Evolutionary conservation across 1,140 invertebrate genomes (phyloP).

Genomic region (Halyomorpha halys): DNA sequence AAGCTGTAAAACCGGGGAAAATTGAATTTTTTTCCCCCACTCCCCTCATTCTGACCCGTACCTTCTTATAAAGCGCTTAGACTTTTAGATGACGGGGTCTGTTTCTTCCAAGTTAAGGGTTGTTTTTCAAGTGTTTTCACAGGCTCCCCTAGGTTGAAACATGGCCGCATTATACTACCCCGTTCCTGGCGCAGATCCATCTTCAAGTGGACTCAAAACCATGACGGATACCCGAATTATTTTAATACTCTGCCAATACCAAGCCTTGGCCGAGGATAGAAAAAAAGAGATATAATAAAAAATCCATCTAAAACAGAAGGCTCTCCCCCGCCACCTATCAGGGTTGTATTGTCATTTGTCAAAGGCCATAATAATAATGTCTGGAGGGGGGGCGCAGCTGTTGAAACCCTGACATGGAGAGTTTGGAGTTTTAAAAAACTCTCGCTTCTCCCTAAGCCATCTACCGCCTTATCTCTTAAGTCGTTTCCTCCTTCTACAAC

Average conservation of each 20-base stretch:
- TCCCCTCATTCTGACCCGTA: too few species aligned
- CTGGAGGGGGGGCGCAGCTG: slow-evolving; percentile 15
- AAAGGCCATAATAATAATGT: slow-evolving; percentile 24
- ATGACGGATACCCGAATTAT: slow-evolving; percentile 1
- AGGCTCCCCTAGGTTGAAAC: slow-evolving; percentile 5
- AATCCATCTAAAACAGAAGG: neutral
- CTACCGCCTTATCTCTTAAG: slow-evolving; percentile 16
- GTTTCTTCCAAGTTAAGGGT: slow-evolving; percentile 5
- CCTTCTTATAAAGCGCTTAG: slow-evolving; percentile 4
- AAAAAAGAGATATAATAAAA: neutral
- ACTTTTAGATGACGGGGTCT: slow-evolving; percentile 14
- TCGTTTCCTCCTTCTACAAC: neutral
- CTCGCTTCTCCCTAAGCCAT: neutral
- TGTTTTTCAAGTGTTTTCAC: slow-evolving; percentile 14
- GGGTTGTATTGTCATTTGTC: slow-evolving; percentile 30
- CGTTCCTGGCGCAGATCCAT: too few species aligned
- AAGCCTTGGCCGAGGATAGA: neutral
- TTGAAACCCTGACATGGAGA: slow-evolving; percentile 2
- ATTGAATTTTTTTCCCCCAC: neutral
- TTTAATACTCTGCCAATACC: too few species aligned
- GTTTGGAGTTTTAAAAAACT: slow-evolving; percentile 13
- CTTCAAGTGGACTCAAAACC: slow-evolving; percentile 4
- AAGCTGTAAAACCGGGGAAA: slow-evolving; percentile 11
- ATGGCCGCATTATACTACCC: slow-evolving; percentile 8
- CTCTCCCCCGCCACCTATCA: slow-evolving; percentile 15